Evolutionary conservation across 2,888 invertebrate species (phyloP), one percentile per base, ranked within the genome.

Genomic region (Lymantria monacha): DNA sequence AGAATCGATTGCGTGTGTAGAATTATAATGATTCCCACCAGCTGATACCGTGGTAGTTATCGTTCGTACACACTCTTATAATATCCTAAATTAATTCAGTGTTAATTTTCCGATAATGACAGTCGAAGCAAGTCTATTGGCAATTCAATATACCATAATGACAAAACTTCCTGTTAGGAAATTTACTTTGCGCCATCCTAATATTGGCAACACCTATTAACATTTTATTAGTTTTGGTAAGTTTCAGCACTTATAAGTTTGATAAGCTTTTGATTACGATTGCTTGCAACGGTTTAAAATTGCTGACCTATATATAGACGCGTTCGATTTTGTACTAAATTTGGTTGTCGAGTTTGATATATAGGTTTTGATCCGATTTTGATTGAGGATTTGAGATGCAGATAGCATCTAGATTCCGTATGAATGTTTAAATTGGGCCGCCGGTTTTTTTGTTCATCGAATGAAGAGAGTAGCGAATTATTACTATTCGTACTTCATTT

Each of bases 91-190:
- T 62, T 59, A 44, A 62, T 57, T 31, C 57, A 42, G 49, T 47
- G 37, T 14, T 55, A 53, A 46, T 57, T 45, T 36, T 13, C 44
- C 62, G 57, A 66, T 60, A 60, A 56, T 63, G 56, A 60, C 44
- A 49, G 50, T 49, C 48, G 46, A 51, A 57, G 66, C 63, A 53
- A 63, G 60, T 66, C 56, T 50, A 56, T 56, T 58, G 60, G 63
- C 49, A 66, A 66, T 55, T 54, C 52, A 68, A 66, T 69, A 58
- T 56, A 59, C 46, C 51, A 10, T 66, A 57, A 69, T 62, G 64
- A 67, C 55, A 53, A 66, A 67, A 67, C 67, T 67, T 67, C 50
- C 52, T 56, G 52, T 51, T 58, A 55, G 59, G 55, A 59, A 61
- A 53, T 60, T 59, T 46, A 53, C 52, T 58, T 33, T 42, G 50